These are phyloP conservation scores for human DNA, from an alignment of 2,113 vertebrate species.

Conservation along the genomic window GRCh38 chr3:102570001-102570500, in stretches of 20 bases:
- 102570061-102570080: neutral
- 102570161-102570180: constrained; percentile 34
- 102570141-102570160: neutral
- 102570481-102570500: neutral
- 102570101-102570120: neutral
- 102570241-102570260: constrained; percentile 69
- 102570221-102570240: constrained; percentile 63
- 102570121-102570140: neutral
- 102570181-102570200: constrained; percentile 45
- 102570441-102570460: neutral
- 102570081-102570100: constrained; percentile 21
- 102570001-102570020: neutral
- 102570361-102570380: neutral
- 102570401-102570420: neutral
- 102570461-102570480: neutral
- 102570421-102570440: neutral
- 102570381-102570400: neutral
- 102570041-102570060: neutral
- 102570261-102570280: constrained; percentile 48
- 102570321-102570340: neutral
- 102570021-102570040: neutral
- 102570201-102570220: constrained; percentile 54
- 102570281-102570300: constrained; percentile 63
- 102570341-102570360: constrained; percentile 33
- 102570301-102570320: neutral